Base-by-base conservation (phyloP, 1,140 invertebrate genomes). In the Macrobrachium rosenbergii region DNA sequence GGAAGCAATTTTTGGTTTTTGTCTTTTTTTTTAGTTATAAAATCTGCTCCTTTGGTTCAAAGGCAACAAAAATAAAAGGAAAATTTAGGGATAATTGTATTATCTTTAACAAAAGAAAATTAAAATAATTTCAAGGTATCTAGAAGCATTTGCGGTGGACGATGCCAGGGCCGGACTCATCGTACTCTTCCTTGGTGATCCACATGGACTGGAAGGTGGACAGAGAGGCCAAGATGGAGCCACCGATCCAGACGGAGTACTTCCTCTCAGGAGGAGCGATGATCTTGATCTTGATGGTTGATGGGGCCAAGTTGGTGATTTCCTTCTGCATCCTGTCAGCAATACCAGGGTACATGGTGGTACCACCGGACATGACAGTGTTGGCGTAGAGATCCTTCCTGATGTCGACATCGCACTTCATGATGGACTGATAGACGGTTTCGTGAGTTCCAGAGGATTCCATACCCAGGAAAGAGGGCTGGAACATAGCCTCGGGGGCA, bases 211-310 rank as follows among this genome's bases (percentile, higher is more conserved):
- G 94, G 93, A 93, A 94, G 91, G 93, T 94, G 91, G 93, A 94
- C 89, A 94, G 93, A 45, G 94, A 94, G 67, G 94, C 94, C 77
- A 94, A 90, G 90, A 94, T 94, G 67, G 93, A 94, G 28, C 94
- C 94, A 82, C 93, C 93, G 90, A 94, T 93, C 93, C 93, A 93
- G 77, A 94, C 93, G 78, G 93, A 94, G 91, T 94, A 94, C 88
- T 94, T 94, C 88, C 93, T 92, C 90, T 77, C 75, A n/a, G 75
- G 75, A 8, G 75, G 75, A 77, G 75, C 75, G 92, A 97, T 97
- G 94, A 98, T 97, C 94, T 97, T 97, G 94, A 97, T 97, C 93
- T 97, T 97, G 94, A 96, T 96, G 79, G 95, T 96, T 62, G 93
- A 94, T 83, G 96, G 96, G 87, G 96, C 96, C 81, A 97, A 93